Percentiles rank a stretch among this genome's conserved stretches.
phyloP scores from a whole-genome alignment of 2,113 vertebrate species.

The Emydocephalus ijimae region DNA sequence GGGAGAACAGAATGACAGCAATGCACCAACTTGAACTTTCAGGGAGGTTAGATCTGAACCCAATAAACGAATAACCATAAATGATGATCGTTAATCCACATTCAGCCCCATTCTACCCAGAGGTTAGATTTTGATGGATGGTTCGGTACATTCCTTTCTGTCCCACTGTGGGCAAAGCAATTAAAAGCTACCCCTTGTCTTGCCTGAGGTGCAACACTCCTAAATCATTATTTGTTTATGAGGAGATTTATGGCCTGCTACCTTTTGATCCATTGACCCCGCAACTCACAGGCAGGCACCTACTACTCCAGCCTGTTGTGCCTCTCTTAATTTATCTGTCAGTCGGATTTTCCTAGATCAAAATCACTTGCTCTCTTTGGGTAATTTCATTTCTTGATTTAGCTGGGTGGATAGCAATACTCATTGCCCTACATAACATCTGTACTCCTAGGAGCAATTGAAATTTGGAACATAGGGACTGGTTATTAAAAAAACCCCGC shows the following conservation, averaged over 20 bases:
- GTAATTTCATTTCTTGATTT: neutral
- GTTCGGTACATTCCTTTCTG: neutral
- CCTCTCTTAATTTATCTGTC: neutral
- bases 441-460: neutral
- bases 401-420: neutral
- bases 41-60: neutral
- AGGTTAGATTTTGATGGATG: neutral
- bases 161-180: neutral
- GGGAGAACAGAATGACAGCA: neutral
- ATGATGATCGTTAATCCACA: neutral
- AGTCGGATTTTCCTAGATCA: neutral
- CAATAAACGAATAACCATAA: neutral
- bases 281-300: neutral
- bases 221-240: neutral
- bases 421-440: neutral
- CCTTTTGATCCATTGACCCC: neutral
- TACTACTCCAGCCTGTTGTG: neutral
- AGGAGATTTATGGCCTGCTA: neutral
- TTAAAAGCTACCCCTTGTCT: neutral
- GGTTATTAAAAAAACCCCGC: neutral
- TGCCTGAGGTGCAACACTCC: neutral
- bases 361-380: neutral
- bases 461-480: neutral
- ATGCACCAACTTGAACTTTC: neutral
- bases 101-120: neutral